These are phyloP conservation scores for Andrena trimmerana DNA, from an alignment of 2,888 invertebrate species.

Conservation along the genomic window DNA sequence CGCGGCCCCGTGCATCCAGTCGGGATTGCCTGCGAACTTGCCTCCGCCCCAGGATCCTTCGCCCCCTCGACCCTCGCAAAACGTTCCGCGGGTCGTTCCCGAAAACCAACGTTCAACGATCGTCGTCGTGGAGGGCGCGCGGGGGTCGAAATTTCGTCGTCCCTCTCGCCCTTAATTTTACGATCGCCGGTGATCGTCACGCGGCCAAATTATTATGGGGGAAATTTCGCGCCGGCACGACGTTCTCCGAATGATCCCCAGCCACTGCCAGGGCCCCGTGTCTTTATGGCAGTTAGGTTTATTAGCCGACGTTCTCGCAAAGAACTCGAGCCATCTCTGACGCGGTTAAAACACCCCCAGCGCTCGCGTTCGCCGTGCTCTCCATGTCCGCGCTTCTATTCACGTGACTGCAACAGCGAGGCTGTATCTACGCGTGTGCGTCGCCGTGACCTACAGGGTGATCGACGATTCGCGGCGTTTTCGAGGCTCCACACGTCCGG, in stretches of 20 bases:
- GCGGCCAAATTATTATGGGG: conserved; percentile 80
- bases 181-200: conserved; percentile 79
- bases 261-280: conserved; percentile 20
- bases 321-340: conserved; percentile 20
- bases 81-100: conserved; percentile 7
- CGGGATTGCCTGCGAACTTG: conserved; percentile 8
- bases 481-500: background rate
- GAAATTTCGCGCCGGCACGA: conserved; percentile 66
- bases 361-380: background rate
- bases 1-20: background rate
- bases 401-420: too few species aligned
- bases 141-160: conserved; percentile 27
- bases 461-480: background rate
- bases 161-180: conserved; percentile 77
- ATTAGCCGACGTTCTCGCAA: conserved; percentile 72
- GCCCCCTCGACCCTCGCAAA: conserved; percentile 1
- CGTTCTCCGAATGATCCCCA: conserved; percentile 74
- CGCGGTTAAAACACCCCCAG: background rate
- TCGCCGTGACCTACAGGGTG: background rate
- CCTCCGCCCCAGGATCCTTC: background rate
- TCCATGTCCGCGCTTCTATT: background rate
- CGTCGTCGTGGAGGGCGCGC: background rate
- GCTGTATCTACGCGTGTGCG: background rate
- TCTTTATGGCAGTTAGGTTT: conserved; percentile 79
- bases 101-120: conserved; percentile 11